Percentiles rank a stretch among this genome's conserved stretches.
Conservation (phyloP, 2,888 invertebrate genomes). For the Pandemis cinnamomeana region DNA sequence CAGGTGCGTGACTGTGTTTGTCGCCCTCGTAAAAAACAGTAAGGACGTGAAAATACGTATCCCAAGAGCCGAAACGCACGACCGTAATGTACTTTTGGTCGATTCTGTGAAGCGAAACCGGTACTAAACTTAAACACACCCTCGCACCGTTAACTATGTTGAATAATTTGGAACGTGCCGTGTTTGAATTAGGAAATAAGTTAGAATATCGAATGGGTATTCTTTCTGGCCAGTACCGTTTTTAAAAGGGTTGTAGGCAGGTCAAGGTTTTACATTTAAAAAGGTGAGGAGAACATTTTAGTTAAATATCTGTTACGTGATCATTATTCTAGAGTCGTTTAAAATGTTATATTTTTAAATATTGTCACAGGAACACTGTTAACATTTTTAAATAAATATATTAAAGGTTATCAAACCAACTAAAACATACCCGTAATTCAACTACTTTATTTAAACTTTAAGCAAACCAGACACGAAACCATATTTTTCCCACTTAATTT, state of each 20-base stretch:
- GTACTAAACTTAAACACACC: slow-evolving; percentile 19
- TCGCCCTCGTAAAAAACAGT: slow-evolving; percentile 33
- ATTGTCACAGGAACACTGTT: too few species aligned
- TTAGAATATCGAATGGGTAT: not conserved
- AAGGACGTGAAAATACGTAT: slow-evolving; percentile 38
- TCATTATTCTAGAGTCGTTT: too few species aligned
- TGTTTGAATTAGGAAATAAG: slow-evolving; percentile 10
- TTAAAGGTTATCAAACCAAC: not conserved
- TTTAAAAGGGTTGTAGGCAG: not conserved
- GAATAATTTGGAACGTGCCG: slow-evolving; percentile 24
- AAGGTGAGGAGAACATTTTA: not conserved
- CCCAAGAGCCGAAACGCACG: slow-evolving; percentile 36
- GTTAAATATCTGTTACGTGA: not conserved
- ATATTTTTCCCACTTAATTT: not conserved
- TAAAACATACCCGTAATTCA: not conserved
- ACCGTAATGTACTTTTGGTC: slow-evolving; percentile 15
- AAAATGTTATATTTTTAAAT: too few species aligned
- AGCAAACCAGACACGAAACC: not conserved
- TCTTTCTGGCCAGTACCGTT: not conserved
- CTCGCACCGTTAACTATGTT: slow-evolving; percentile 14
- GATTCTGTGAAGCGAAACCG: slow-evolving; percentile 17
- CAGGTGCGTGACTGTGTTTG: slow-evolving; percentile 38
- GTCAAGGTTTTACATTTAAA: not conserved
- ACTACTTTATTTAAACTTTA: not conserved
- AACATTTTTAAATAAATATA: not conserved